These are phyloP conservation scores for Brienomyrus longianalis DNA, from an alignment of 2,113 vertebrate species.

Conservation along the genomic window DNA sequence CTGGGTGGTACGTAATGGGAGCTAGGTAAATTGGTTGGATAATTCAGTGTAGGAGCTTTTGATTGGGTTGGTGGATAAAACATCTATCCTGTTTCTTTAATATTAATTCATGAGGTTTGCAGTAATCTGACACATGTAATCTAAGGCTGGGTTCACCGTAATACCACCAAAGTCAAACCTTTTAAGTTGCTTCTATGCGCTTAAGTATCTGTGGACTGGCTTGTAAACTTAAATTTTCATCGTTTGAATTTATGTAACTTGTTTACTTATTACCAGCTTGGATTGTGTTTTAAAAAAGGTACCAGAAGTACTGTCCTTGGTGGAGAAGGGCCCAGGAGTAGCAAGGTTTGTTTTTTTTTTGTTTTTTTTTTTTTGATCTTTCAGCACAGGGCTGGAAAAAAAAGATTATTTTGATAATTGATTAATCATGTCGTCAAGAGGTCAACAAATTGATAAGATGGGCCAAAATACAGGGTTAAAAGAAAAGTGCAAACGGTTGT, in stretches of 20 bases:
- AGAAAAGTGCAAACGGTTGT: background rate
- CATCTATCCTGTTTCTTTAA: background rate
- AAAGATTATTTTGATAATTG: background rate
- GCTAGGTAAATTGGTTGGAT: background rate
- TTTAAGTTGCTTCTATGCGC: background rate
- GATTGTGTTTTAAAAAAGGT: background rate
- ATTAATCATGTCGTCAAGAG: background rate
- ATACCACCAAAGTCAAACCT: background rate
- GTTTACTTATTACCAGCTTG: background rate
- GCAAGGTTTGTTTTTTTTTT: background rate
- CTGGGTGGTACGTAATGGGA: background rate
- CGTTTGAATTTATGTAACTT: background rate
- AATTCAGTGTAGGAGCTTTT: background rate
- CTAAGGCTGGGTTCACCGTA: background rate
- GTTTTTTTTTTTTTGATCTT: background rate
- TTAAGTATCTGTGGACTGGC: background rate
- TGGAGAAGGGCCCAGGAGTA: background rate
- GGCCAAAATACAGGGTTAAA: background rate
- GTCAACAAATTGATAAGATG: background rate
- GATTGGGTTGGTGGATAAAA: background rate
- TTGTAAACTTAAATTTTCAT: background rate
- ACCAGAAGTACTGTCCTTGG: background rate
- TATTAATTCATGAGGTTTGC: background rate
- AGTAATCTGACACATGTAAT: background rate
- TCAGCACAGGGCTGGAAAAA: background rate